Percentiles rank a stretch among this genome's conserved stretches.
phyloP scores from a whole-genome alignment of 1,140 invertebrate species.

The Drosophila baimaii region DNA sequence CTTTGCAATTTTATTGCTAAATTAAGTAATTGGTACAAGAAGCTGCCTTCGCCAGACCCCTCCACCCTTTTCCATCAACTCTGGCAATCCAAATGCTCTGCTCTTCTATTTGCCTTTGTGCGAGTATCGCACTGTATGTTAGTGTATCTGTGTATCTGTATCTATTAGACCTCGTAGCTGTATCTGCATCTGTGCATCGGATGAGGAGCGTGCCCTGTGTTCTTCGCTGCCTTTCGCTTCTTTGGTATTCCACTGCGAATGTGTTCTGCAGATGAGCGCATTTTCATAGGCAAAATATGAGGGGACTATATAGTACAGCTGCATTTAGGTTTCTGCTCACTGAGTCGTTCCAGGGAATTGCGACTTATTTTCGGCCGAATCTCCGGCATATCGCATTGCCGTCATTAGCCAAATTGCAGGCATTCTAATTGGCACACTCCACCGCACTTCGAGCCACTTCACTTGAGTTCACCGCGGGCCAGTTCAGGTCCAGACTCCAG shows the following conservation, averaged over 20 bases:
- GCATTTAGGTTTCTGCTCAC: slow-evolving; percentile 8
- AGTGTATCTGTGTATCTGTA: slow-evolving; percentile 42
- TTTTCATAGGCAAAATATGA: slow-evolving; percentile 12
- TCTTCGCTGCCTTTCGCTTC: slow-evolving; percentile 6
- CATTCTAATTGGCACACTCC: slow-evolving; percentile 38
- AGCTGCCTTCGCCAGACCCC: slow-evolving; percentile 14
- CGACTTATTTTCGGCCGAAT: slow-evolving; percentile 22
- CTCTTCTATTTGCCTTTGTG: slow-evolving; percentile 7
- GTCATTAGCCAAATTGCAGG: slow-evolving; percentile 37
- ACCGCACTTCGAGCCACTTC: slow-evolving; percentile 6
- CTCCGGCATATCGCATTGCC: slow-evolving; percentile 7
- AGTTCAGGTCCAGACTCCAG: neutral
- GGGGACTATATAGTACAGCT: neutral
- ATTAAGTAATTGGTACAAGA: slow-evolving; percentile 77
- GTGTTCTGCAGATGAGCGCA: slow-evolving; percentile 58
- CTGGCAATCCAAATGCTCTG: slow-evolving; percentile 64
- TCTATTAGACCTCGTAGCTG: slow-evolving; percentile 39
- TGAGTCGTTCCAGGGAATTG: slow-evolving; percentile 26
- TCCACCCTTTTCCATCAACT: slow-evolving; percentile 41
- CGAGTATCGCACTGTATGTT: slow-evolving; percentile 3
- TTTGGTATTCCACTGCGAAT: slow-evolving; percentile 52
- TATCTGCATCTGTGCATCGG: slow-evolving; percentile 28
- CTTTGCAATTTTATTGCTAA: slow-evolving; percentile 73
- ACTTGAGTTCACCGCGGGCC: slow-evolving; percentile 1
- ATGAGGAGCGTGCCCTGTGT: slow-evolving; percentile 45